Base-by-base conservation (phyloP, 2,113 vertebrate genomes). In the Psettodes erumei region DNA sequence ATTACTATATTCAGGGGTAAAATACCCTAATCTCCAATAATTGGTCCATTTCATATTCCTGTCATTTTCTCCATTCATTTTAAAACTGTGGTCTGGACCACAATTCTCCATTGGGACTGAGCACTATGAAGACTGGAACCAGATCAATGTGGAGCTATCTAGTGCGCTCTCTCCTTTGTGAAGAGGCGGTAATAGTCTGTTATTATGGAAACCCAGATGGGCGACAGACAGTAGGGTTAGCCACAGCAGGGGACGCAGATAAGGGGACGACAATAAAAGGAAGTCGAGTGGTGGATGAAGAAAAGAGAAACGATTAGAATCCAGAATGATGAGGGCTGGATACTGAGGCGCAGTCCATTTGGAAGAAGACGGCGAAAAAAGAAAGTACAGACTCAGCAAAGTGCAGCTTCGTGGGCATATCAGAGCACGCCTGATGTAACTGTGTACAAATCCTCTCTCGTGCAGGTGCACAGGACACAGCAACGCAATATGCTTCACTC, bases 131-230 rank as follows among this genome's bases (percentile, higher is more conserved):
- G 77, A 62, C 69, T 70, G 85, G 82, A 88, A 32, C 42, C 68
- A 68, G 82, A 91, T 90, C 90, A 90, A 91, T 91, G 85, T 77
- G 32, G 43, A 66, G 64, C 83, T 60, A 30, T 81, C 75, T 1
- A 16, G 64, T 77, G 21, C 6, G 2, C 69, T 63, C 62, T 59
- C 50, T 63, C 42, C 60, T 72, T 51, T 77, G 74, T 79, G 80
- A 72, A 54, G 71, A 83, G 67, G 59, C 71, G 38, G 48, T 83
- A 82, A 86, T 81, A 66, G 82, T 73, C 64, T 51, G 68, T 75
- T 77, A 83, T 90, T 84, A 75, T 65, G n/a, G 82, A 79, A 82
- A 64, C 69, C 75, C 87, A 89, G 81, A 89, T 80, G 84, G 84
- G 71, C 43, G 6, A 77, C 66, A 63, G 82, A 51, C 70, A 81